Base-by-base conservation (phyloP, 2,888 invertebrate species). In the Mellilla xanthometata region DNA sequence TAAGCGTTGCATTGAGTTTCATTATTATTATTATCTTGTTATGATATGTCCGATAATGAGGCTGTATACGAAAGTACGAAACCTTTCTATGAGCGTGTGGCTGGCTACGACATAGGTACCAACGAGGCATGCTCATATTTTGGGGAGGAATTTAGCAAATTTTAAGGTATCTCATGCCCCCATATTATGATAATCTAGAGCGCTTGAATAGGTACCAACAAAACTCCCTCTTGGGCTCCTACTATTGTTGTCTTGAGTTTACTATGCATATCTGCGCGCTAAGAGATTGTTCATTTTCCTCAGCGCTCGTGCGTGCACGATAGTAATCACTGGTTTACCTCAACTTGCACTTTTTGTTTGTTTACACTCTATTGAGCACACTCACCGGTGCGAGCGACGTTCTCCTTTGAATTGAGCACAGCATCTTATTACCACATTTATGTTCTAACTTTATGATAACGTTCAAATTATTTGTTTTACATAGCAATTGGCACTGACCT, bases 271-370 rank as follows among this genome's bases (percentile, higher is more conserved):
- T n/a, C n/a, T 3, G n/a, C 7, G 3, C 7, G 26, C 26, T 9
- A 26, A 8, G n/a, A 9, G 10, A 11, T 15, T 12, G 10, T 33
- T 29, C n/a, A 30, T 1, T 56, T 56, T 54, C 56, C 55, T 60
- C 62, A 61, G 68, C 66, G 65, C 66, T 68, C 56, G 58, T 59
- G 63, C 48, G 65, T 76, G 72, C 29, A 34, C 36, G 46, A 31
- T 15, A 70, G 6, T 68, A 76, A 79, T 49, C 45, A 45, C 58
- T 42, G 55, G 67, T 68, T 69, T 62, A 71, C 63, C 39, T 60
- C 61, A 59, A 73, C 68, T 71, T 74, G 66, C 71, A 70, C 70
- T 79, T 73, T 70, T 68, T 67, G 65, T 68, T 68, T 70, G 62
- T 69, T 65, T 71, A 71, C 65, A 42, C 42, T 61, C 54, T 54